A percentile compares a stretch with the other conserved stretches of the same genome.
Evolutionary conservation across 1,140 invertebrate species (phyloP).

Genomic region (Dysdera silvatica): DNA sequence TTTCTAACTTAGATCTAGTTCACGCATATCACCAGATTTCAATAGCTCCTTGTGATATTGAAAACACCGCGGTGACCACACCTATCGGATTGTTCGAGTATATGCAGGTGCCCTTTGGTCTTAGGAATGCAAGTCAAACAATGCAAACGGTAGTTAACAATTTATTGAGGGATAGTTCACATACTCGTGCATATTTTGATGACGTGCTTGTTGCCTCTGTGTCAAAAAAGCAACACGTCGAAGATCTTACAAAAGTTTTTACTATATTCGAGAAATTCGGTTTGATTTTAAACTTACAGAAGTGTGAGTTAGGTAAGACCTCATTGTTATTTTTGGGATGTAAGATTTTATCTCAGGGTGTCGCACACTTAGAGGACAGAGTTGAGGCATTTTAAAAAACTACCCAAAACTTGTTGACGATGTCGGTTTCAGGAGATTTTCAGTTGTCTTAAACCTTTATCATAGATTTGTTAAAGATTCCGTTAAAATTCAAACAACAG

Average conservation of each 20-base stretch:
- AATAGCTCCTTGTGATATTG: too few relatives aligned
- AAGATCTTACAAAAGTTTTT: conserved; percentile 12
- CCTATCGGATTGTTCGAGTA: too few relatives aligned
- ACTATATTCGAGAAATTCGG: conserved; percentile 10
- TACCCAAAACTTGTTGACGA: too few relatives aligned
- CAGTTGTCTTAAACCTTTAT: background rate
- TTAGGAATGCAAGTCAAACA: too few relatives aligned
- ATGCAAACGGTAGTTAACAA: too few relatives aligned
- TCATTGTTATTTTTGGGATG: conserved; percentile 11
- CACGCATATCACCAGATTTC: too few relatives aligned
- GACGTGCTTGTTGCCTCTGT: conserved; percentile 12
- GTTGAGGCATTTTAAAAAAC: too few relatives aligned
- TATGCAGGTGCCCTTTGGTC: too few relatives aligned
- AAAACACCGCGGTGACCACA: too few relatives aligned
- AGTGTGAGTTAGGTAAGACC: background rate
- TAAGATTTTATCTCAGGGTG: too few relatives aligned
- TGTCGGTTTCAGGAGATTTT: too few relatives aligned
- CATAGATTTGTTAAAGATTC: background rate
- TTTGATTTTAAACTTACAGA: background rate
- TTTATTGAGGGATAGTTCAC: conserved; percentile 1
- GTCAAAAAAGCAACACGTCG: background rate
- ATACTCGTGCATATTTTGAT: conserved; percentile 18
- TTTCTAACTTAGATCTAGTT: conserved; percentile 36
- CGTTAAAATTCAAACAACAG: background rate
- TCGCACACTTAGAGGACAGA: too few relatives aligned